Evolutionary conservation across 2,888 invertebrate species (phyloP).

Genomic region (Mythimna vitellina): DNA sequence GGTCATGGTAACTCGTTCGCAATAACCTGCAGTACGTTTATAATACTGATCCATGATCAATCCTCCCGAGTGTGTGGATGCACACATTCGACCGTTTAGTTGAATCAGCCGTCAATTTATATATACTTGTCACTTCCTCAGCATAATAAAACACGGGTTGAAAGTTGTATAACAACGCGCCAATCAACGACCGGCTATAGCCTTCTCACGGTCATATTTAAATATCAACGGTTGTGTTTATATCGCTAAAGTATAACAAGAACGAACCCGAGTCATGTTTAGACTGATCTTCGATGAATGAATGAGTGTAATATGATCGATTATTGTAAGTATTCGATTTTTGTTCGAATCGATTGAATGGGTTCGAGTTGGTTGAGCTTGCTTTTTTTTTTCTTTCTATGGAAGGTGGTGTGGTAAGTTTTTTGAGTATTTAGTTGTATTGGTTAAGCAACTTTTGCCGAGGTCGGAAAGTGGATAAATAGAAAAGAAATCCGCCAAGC

Average conservation of each 20-base stretch:
- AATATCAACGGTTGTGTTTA: slow-evolving; percentile 84
- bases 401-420: neutral
- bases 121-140: slow-evolving; percentile 68
- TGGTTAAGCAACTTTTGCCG: neutral
- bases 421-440: neutral
- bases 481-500: too few relatives aligned
- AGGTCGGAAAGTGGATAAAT: neutral
- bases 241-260: slow-evolving; percentile 79
- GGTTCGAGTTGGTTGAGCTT: slow-evolving; percentile 20
- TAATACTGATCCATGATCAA: too few relatives aligned
- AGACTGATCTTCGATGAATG: slow-evolving; percentile 87
- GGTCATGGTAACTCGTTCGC: too few relatives aligned
- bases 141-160: slow-evolving; percentile 71
- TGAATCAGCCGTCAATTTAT: slow-evolving; percentile 59
- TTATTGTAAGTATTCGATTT: slow-evolving; percentile 63
- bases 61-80: neutral
- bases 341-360: slow-evolving; percentile 61
- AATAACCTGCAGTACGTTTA: neutral
- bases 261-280: slow-evolving; percentile 83
- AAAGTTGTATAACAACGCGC: slow-evolving; percentile 69
- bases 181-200: slow-evolving; percentile 52
- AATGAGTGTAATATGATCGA: slow-evolving; percentile 81
- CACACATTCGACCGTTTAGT: slow-evolving; percentile 6
- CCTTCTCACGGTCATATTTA: slow-evolving; percentile 84
- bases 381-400: slow-evolving; percentile 24